phyloP scores from a whole-genome alignment of 2,113 vertebrate genomes.

The Alectura lathami region DNA sequence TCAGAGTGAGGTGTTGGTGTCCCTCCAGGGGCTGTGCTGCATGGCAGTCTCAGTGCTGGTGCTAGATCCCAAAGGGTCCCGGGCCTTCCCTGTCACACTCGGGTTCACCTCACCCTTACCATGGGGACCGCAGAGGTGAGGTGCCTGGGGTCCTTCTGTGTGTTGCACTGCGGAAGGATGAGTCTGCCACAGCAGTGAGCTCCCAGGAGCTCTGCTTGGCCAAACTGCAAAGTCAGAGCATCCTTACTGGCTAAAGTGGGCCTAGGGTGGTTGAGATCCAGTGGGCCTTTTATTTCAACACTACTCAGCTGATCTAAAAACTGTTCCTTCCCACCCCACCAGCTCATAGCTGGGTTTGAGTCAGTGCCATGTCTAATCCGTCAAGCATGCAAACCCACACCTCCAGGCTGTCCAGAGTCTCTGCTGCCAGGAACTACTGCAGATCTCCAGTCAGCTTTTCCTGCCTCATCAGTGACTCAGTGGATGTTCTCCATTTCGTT shows the following conservation, averaged over 20 bases:
- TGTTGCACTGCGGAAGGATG: neutral
- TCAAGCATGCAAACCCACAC: conserved; percentile 21
- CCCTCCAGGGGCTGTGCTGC: neutral
- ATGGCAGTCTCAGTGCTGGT: neutral
- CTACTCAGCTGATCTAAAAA: neutral
- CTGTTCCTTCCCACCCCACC: neutral
- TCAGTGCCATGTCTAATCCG: conserved; percentile 1
- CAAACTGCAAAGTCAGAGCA: neutral
- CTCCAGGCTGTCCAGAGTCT: neutral
- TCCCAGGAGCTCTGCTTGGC: neutral
- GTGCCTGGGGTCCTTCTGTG: neutral
- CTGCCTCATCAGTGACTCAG: conserved; percentile 12
- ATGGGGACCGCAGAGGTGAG: neutral
- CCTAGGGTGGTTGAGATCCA: neutral
- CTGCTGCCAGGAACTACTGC: neutral
- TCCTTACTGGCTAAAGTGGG: neutral
- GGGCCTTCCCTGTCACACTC: neutral
- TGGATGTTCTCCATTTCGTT: neutral
- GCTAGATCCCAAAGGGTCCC: neutral
- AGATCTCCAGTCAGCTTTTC: neutral
- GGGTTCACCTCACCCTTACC: neutral
- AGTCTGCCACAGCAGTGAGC: neutral
- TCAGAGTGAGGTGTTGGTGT: neutral
- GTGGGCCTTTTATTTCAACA: neutral
- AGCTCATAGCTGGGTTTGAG: neutral